Conservation (phyloP, 2,797 vertebrate species). For the Hydrophis major region DNA sequence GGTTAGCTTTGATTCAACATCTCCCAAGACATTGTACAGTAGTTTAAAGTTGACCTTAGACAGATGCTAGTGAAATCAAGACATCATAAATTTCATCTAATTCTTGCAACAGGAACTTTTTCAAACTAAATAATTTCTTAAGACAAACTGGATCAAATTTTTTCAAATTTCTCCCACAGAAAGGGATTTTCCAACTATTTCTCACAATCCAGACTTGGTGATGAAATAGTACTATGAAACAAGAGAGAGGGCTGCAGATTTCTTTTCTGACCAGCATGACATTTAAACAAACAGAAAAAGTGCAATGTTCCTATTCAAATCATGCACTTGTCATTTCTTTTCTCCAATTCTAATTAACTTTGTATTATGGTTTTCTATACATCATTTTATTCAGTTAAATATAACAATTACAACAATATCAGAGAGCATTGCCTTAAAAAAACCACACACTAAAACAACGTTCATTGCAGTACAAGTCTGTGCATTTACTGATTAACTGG, state of each 20-base stretch:
- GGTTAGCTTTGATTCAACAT: background rate
- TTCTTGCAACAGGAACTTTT: background rate
- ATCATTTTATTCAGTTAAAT: background rate
- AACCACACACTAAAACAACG: background rate
- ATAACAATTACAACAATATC: background rate
- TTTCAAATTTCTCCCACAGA: background rate
- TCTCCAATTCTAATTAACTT: background rate
- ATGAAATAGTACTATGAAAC: background rate
- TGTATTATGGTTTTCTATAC: background rate
- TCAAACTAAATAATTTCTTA: background rate
- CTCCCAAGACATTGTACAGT: background rate
- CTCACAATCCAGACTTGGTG: background rate
- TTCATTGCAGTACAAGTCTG: background rate
- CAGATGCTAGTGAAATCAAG: background rate
- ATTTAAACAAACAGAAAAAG: background rate
- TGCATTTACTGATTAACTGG: slow-evolving; percentile 2
- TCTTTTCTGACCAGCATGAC: background rate
- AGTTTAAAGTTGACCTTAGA: background rate
- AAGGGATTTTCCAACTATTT: background rate
- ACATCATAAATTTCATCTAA: background rate
- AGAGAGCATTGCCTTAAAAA: background rate
- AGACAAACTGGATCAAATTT: background rate
- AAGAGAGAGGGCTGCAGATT: background rate
- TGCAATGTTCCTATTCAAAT: background rate
- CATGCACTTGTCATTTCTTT: background rate